Base-by-base conservation (phyloP, 2,797 vertebrate species). In the Xyrichtys novacula region DNA sequence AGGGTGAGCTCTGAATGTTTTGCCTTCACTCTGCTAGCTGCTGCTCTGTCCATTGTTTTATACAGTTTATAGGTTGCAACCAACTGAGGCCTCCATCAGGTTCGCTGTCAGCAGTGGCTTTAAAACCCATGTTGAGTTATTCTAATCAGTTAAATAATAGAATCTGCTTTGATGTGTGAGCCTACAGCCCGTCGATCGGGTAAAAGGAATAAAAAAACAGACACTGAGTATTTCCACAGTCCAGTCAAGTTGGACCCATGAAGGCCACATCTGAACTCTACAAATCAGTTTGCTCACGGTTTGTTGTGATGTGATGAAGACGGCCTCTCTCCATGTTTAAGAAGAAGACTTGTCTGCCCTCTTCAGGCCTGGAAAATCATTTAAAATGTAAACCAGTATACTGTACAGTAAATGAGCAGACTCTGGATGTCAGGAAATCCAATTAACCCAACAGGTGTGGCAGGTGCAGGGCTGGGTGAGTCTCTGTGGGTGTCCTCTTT, bases 291-390 rank as follows among this genome's bases (percentile, higher is more conserved):
- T 47, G 14, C 44, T 25, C 34, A 10, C 47, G 26, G 48, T 54
- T 42, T 71, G 66, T 25, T 3, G 14, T n/a, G 55, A 38, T 70
- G 28, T 58, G 44, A 58, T 36, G 29, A 38, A 22, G 17, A 67
- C 29, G 56, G 43, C 26, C 50, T 7, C 28, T 7, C 14, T 48
- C 17, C 5, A 0, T 34, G 34, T 66, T 79, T 32, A 12, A 77
- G 75, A 72, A 67, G 44, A 83, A 81, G 84, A 67, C 91, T 75
- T 10, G 81, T 85, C 89, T 94, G 93, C 93, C 93, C 92, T 92
- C 90, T 93, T 93, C 90, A 95, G 96, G 96, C 91, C 89, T 93
- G 88, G 85, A 94, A 93, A 92, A 94, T 95, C 84, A 82, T 77
- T 78, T 67, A 42, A 15, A 47, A 70, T 75, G 47, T 39, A 31